Base-by-base conservation (phyloP, 1,140 invertebrate genomes). In the Rhopalosiphum maidis region DNA sequence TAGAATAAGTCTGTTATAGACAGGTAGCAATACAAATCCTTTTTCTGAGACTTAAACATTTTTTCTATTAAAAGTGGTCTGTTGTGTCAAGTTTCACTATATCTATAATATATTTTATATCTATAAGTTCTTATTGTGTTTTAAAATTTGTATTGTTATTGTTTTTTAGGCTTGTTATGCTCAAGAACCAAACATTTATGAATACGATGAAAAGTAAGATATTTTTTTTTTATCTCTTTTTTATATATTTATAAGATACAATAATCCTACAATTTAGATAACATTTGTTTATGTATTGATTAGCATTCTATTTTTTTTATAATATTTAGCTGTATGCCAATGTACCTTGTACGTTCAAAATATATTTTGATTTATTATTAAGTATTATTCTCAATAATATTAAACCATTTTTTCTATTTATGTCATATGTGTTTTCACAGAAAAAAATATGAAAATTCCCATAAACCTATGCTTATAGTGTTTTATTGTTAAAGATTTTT, bases 181-280 rank as follows among this genome's bases (percentile, higher is more conserved):
- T 92, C 90, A 93, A 93, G 91, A 93, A 85, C 91, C 91, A 37
- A 93, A 93, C 48, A 93, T 93, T 85, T 93, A 93, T 93, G 91
- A 93, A 35, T 93, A 93, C 43, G 91, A 93, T 86, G 91, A 93
- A 93, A 93, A 93, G 91, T 93, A 85, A 93, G 91, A 91, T 60
- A 22, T n/a, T 90, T 54, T 46, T 30, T 51, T 43, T 30, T 8
- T 43, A 86, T 86, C 9, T 86, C 5, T 37, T 37, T 41, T 83
- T 83, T 15, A 83, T n/a, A 77, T 77, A 35, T 77, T 5, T 46
- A 46, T 46, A 46, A 46, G 46, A 46, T 46, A 41, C 41, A 41
- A 41, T 41, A 41, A 41, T 41, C 41, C 41, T 41, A 41, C 41
- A 46, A 15, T 46, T 46, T 11, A 46, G 46, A 46, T 46, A 46